These are phyloP conservation scores for Sipha maydis DNA, from an alignment of 2,888 invertebrate genomes.

Conservation along the genomic window DNA sequence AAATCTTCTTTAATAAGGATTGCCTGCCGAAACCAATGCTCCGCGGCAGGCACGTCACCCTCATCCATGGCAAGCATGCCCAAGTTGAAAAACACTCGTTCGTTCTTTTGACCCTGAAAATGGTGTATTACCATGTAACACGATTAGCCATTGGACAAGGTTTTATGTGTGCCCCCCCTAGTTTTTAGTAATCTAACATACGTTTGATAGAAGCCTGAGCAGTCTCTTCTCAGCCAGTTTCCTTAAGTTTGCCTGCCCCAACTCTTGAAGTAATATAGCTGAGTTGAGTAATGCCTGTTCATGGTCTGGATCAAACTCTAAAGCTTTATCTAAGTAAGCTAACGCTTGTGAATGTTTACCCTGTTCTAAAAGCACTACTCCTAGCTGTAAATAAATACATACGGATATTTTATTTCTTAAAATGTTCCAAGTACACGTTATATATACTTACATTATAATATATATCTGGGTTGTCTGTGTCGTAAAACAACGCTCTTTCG, in stretches of 20 bases:
- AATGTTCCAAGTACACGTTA: not conserved
- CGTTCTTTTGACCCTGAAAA: slow-evolving; percentile 77
- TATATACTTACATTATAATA: slow-evolving; percentile 86
- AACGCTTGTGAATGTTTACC: slow-evolving; percentile 90
- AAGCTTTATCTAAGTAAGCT: slow-evolving; percentile 90
- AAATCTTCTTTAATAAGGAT: slow-evolving; percentile 89
- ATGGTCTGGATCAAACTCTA: slow-evolving; percentile 93
- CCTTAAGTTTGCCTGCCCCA: slow-evolving; percentile 82
- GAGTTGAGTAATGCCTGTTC: slow-evolving; percentile 95
- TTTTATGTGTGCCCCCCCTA: not conserved
- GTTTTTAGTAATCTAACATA: slow-evolving; percentile 37
- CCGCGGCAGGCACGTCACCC: slow-evolving; percentile 86
- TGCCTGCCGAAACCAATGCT: slow-evolving; percentile 87
- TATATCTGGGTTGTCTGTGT: slow-evolving; percentile 92
- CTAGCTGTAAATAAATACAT: slow-evolving; percentile 74
- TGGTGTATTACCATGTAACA: not conserved
- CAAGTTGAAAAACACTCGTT: slow-evolving; percentile 92
- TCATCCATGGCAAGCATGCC: slow-evolving; percentile 98
- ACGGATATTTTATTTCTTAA: not conserved
- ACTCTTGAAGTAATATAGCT: slow-evolving; percentile 91
- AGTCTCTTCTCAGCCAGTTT: slow-evolving; percentile 84
- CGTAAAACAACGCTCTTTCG: slow-evolving; percentile 90
- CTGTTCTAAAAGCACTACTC: slow-evolving; percentile 93
- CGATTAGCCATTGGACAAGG: not conserved
- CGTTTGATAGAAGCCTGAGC: slow-evolving; percentile 80